A percentile compares a stretch with the other conserved stretches of the same genome.
phyloP scores from a whole-genome alignment of 2,797 vertebrate genomes.

The Picus viridis region DNA sequence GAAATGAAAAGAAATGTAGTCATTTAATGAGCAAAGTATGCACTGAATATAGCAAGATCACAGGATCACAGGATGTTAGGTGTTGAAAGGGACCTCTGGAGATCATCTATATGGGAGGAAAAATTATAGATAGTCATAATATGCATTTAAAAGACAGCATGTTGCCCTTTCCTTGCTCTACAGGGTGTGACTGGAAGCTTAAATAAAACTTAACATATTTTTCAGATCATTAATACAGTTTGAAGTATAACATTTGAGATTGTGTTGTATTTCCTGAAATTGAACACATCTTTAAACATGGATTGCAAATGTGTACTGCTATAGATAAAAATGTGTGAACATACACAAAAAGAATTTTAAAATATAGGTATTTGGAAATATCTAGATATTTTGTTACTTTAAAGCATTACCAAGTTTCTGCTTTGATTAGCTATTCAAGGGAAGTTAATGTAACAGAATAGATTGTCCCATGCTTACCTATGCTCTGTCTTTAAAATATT shows the following conservation, averaged over 20 bases:
- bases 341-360: background rate
- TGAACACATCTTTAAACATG: background rate
- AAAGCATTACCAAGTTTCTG: background rate
- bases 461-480: background rate
- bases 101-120: background rate
- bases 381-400: background rate
- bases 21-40: background rate
- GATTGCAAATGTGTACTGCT: background rate
- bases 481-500: background rate
- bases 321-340: background rate
- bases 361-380: background rate
- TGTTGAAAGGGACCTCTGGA: too few species aligned
- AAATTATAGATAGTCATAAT: background rate
- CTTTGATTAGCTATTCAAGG: background rate
- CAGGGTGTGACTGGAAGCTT: background rate
- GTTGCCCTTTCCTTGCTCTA: background rate
- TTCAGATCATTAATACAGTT: background rate
- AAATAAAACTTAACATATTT: background rate
- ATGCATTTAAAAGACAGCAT: accelerated
- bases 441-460: background rate
- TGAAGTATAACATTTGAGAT: background rate
- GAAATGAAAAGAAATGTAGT: background rate
- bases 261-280: background rate
- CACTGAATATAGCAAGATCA: background rate
- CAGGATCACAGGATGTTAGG: too few species aligned